Base-by-base conservation (phyloP, 2,113 vertebrate species). In the Ctenodactylus gundi region DNA sequence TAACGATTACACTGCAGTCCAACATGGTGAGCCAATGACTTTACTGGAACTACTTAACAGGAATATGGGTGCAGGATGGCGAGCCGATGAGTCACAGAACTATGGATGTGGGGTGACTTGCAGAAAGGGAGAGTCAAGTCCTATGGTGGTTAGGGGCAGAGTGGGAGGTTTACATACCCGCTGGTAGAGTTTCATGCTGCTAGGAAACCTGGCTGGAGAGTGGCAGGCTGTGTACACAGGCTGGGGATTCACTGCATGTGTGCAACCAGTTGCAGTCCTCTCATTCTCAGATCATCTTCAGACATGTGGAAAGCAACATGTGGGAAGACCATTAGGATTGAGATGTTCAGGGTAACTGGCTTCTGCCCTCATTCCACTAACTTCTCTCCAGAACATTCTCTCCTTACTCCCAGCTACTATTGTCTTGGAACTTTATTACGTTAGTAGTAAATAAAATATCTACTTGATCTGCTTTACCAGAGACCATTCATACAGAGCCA, bases 151-250 rank as follows among this genome's bases (percentile, higher is more conserved):
- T 25, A 21, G 25, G 36, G 29, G 55, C 62, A 20, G 36, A 9
- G 4, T 44, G 13, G 36, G n/a, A 80, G 13, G 20, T 78, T 27
- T 62, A 20, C 4, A 10, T 14, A 39, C 13, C 81, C 53, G 27
- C 6, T 41, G 12, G 27, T 3, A 55, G 34, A 3, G 15, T n/a
- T 78, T 67, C 7, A 25, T 1, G 2, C 21, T 46, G 36, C 6
- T 14, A 36, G 10, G 1, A 25, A 65, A 29, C 41, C 36, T 80
- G 34, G 10, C 17, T 10, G 34, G 13, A 57, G 27, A 51, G 41
- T 1, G 84, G 9, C 34, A 3, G 13, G 23, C 15, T 41, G 39
- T 0, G 0, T 2, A 13, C 13, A 31, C 2, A 49, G 34, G 3
- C 11, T 21, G n/a, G 62, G 14, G 25, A 5, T 20, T 55, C 72